phyloP scores from a whole-genome alignment of 2,113 vertebrate species.

The Clarias macrocephalus region DNA sequence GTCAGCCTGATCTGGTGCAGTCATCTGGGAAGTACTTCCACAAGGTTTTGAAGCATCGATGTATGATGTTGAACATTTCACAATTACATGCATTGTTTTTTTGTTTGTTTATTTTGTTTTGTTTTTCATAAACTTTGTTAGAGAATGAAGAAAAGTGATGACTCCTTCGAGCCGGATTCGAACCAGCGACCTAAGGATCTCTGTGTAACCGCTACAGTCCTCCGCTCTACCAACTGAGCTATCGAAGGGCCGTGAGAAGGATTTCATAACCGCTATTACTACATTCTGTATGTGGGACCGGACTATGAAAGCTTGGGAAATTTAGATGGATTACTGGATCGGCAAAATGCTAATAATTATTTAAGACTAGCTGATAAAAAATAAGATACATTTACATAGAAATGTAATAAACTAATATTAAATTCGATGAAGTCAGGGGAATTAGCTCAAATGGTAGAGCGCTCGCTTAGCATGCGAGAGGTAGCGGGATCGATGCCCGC shows the following conservation, averaged over 20 bases:
- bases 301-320: too few relatives aligned
- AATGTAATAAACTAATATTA: too few relatives aligned
- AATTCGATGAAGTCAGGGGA: conserved; percentile 38
- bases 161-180: conserved; percentile 80
- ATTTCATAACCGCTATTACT: too few relatives aligned
- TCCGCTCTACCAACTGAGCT: conserved; percentile 67
- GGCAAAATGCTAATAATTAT: too few relatives aligned
- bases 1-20: too few relatives aligned
- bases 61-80: not conserved
- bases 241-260: conserved; percentile 49
- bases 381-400: too few relatives aligned
- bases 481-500: conserved; percentile 71
- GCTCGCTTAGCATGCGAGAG: conserved; percentile 70
- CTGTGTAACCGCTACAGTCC: conserved; percentile 3
- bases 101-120: too few relatives aligned
- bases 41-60: not conserved
- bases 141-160: too few relatives aligned
- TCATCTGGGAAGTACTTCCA: not conserved
- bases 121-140: too few relatives aligned
- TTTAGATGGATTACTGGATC: too few relatives aligned
- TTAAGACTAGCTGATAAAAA: too few relatives aligned
- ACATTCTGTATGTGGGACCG: too few relatives aligned
- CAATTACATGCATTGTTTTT: not conserved
- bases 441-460: conserved; percentile 76
- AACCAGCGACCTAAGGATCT: conserved; percentile 95